A percentile compares a stretch with the other conserved stretches of the same genome.
Evolutionary conservation across 1,140 invertebrate species (phyloP).

Genomic region (Pygmarrhopalites habei): DNA sequence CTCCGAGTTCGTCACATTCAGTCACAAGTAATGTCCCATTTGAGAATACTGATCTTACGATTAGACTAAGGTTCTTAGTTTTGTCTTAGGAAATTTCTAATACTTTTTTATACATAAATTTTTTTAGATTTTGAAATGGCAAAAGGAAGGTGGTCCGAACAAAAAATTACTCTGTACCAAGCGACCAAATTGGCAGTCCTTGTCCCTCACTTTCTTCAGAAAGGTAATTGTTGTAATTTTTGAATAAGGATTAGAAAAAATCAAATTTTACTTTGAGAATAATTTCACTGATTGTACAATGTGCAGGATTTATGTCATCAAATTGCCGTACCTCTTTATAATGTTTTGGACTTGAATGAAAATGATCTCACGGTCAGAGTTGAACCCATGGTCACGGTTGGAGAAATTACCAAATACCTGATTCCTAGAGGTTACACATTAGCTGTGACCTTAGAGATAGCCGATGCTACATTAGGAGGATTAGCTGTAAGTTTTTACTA

Average conservation of each 20-base stretch:
- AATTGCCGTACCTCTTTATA: slow-evolving; percentile 53
- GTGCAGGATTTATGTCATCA: slow-evolving; percentile 52
- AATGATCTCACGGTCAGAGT: slow-evolving; percentile 48
- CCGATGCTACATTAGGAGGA: slow-evolving; percentile 51
- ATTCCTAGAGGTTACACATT: slow-evolving; percentile 51
- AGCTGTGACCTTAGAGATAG: slow-evolving; percentile 52
- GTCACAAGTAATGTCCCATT: slow-evolving; percentile 42
- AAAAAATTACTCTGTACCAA: slow-evolving; percentile 56
- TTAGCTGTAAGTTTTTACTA: too few relatives aligned
- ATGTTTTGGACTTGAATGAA: slow-evolving; percentile 49
- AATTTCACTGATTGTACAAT: background rate
- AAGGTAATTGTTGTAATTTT: slow-evolving; percentile 46
- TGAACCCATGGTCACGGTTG: slow-evolving; percentile 51
- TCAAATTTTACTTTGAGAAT: slow-evolving; percentile 7
- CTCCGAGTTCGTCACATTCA: slow-evolving; percentile 53
- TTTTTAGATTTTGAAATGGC: slow-evolving; percentile 50
- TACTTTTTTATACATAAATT: slow-evolving; percentile 6
- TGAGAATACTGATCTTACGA: too few relatives aligned
- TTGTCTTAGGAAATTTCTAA: background rate
- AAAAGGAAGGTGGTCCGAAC: slow-evolving; percentile 47
- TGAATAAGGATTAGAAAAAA: background rate
- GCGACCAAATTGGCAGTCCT: slow-evolving; percentile 58
- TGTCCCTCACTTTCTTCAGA: slow-evolving; percentile 59
- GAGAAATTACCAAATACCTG: slow-evolving; percentile 50
- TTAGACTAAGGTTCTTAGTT: background rate